Evolutionary conservation across 2,797 vertebrate genomes (phyloP).

Genomic region (Xenopus petersii): DNA sequence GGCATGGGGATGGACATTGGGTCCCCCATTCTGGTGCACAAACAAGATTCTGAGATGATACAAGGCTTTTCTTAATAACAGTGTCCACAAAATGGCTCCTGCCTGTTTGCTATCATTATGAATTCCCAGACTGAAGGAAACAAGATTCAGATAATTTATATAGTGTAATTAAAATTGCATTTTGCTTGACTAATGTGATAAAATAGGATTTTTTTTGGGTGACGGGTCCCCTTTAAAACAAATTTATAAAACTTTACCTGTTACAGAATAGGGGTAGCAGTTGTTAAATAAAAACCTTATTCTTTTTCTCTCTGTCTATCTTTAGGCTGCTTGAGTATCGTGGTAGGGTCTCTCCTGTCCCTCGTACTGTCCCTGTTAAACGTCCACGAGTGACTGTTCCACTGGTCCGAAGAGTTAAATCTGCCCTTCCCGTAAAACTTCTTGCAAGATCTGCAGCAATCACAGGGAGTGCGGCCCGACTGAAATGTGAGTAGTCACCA

Average conservation of each 20-base stretch:
- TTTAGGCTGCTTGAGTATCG: slow-evolving; percentile 84
- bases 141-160: too few species aligned
- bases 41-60: too few species aligned
- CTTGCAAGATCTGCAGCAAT: slow-evolving; percentile 74
- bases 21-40: too few species aligned
- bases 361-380: slow-evolving; percentile 82
- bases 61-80: too few species aligned
- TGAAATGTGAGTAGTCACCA: slow-evolving; percentile 73
- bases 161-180: too few species aligned
- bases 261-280: too few species aligned
- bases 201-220: too few species aligned
- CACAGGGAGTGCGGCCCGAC: slow-evolving; percentile 73
- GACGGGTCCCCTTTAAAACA: neutral
- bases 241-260: neutral
- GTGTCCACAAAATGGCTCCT: too few species aligned
- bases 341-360: slow-evolving; percentile 78
- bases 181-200: too few species aligned
- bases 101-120: too few species aligned
- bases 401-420: slow-evolving; percentile 82
- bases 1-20: too few species aligned
- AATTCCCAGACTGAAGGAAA: too few species aligned
- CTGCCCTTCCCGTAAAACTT: slow-evolving; percentile 80
- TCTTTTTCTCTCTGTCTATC: neutral
- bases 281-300: neutral
- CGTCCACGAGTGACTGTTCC: slow-evolving; percentile 80